These are phyloP conservation scores for Enteromius afrohamiltoni DNA, from an alignment of 2,797 vertebrate genomes.

Conservation along the genomic window DNA sequence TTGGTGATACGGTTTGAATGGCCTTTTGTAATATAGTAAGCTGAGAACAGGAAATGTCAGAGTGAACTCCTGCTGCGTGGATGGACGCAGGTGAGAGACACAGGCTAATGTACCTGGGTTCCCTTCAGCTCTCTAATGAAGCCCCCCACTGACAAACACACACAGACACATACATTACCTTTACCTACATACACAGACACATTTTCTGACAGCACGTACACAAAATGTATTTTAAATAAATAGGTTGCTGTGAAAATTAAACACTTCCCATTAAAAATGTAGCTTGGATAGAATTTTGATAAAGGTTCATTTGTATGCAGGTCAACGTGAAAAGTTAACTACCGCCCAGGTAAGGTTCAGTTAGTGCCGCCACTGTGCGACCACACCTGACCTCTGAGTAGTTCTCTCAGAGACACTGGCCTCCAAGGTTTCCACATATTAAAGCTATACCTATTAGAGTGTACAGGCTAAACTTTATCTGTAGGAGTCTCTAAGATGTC, in stretches of 20 bases:
- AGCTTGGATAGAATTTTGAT: not conserved
- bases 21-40: conserved; percentile 32
- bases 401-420: conserved; percentile 5
- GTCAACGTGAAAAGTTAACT: not conserved
- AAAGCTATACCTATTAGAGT: conserved; percentile 10
- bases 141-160: conserved; percentile 30
- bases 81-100: conserved; percentile 32
- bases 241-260: not conserved
- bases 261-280: not conserved
- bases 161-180: conserved; percentile 36
- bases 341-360: not conserved
- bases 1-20: conserved; percentile 5
- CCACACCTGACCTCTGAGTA: conserved; percentile 33
- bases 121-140: conserved; percentile 40
- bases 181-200: not conserved
- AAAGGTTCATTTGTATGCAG: not conserved
- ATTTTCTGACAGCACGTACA: not conserved
- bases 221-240: not conserved
- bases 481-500: not conserved
- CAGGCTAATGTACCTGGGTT: conserved; percentile 31
- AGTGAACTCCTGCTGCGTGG: conserved; percentile 39
- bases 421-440: conserved; percentile 1
- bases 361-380: not conserved
- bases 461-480: conserved; percentile 6
- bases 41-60: conserved; percentile 43